Percentiles rank a stretch among this genome's conserved stretches.
Evolutionary conservation across 2,113 vertebrate genomes (phyloP).

Genomic region (Myanophis thanlyinensis): DNA sequence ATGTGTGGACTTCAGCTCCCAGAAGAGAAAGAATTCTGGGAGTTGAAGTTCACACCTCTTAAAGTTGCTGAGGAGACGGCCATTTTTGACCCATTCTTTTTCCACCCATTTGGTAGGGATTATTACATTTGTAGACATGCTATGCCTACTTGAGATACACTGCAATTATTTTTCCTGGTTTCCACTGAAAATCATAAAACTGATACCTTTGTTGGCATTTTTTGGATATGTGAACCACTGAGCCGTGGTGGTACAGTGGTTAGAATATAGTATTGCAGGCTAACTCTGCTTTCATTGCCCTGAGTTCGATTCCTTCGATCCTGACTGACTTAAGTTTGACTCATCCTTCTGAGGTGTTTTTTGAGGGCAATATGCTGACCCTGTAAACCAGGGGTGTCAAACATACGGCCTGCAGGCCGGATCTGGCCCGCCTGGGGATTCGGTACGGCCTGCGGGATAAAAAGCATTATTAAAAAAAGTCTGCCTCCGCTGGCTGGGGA

Average conservation of each 20-base stretch:
- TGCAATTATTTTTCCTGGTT: background rate
- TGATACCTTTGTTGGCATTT: background rate
- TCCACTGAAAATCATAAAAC: background rate
- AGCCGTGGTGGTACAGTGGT: background rate
- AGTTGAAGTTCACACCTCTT: background rate
- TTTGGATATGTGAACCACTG: background rate
- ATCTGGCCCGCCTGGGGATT: no score
- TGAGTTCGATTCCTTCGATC: background rate
- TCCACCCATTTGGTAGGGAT: background rate
- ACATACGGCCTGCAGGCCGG: no score
- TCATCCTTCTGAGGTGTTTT: no score
- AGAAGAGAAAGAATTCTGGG: background rate
- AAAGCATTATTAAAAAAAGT: no score
- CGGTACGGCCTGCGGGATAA: no score
- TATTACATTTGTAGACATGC: background rate
- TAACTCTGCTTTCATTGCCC: background rate
- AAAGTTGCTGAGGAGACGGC: background rate
- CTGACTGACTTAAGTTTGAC: background rate
- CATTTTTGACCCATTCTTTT: background rate
- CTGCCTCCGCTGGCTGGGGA: no score
- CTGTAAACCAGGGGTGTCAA: no score
- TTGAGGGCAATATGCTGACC: no score
- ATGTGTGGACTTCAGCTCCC: background rate
- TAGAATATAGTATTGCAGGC: background rate
- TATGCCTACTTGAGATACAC: background rate